A percentile compares a stretch with the other conserved stretches of the same genome.
These are phyloP conservation scores for Brachionus asplanchnoidis DNA, from an alignment of 1,140 invertebrate species.

Conservation along the genomic window DNA sequence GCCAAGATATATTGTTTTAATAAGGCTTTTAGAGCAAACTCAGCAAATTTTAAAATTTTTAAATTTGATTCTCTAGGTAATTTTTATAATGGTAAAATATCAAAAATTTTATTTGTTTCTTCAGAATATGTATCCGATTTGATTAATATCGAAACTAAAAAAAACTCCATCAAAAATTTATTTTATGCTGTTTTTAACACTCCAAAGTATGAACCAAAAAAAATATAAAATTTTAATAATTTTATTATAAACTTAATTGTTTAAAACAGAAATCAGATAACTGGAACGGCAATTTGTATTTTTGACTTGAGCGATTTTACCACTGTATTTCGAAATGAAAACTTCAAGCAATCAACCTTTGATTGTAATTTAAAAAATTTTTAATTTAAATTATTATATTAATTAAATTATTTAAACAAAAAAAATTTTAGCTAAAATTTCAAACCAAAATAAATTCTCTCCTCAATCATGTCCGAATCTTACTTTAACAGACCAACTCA, in stretches of 20 bases:
- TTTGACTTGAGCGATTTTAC: constrained; percentile 8
- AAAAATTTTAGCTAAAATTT: neutral
- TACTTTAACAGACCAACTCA: neutral
- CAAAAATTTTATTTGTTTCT: neutral
- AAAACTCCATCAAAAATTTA: neutral
- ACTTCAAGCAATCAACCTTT: neutral
- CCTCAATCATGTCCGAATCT: constrained; percentile 42
- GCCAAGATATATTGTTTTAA: constrained; percentile 40
- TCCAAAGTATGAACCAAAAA: neutral
- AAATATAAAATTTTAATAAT: too few relatives aligned
- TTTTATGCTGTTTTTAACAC: constrained; percentile 37
- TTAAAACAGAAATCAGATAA: constrained; percentile 34
- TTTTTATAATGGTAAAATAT: neutral
- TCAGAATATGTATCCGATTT: neutral
- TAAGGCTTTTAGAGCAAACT: constrained; percentile 1
- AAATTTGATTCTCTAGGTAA: constrained; percentile 37
- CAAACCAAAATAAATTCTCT: neutral
- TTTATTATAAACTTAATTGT: neutral
- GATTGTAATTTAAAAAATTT: neutral
- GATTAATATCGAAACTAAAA: neutral
- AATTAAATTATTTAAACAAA: too few relatives aligned
- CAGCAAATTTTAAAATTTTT: constrained; percentile 8
- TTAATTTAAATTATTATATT: neutral
- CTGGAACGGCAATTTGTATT: constrained; percentile 33
- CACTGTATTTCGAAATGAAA: neutral